These are phyloP conservation scores for Dendrocincla fuliginosa DNA, from an alignment of 2,797 vertebrate genomes.

Conservation along the genomic window DNA sequence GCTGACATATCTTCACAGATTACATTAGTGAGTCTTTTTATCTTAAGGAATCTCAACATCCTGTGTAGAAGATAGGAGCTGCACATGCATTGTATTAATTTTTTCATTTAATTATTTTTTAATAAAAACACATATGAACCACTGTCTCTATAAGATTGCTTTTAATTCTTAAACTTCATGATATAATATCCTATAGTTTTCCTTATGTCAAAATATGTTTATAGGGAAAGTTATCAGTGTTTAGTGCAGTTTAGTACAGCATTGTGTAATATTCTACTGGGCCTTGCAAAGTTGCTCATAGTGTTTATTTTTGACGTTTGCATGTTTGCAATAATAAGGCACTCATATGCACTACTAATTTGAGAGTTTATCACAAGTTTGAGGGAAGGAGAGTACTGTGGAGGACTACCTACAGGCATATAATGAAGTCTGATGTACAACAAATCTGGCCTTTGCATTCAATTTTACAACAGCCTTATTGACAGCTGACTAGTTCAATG, in stretches of 20 bases:
- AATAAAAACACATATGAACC: neutral
- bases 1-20: neutral
- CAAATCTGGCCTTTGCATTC: slow-evolving; percentile 53
- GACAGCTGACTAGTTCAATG: slow-evolving; percentile 62
- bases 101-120: neutral
- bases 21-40: neutral
- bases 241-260: neutral
- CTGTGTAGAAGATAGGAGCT: neutral
- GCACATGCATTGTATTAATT: neutral
- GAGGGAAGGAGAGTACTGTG: neutral
- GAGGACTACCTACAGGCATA: neutral
- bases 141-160: neutral
- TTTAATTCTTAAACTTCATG: neutral
- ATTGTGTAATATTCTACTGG: neutral
- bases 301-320: neutral
- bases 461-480: slow-evolving; percentile 29
- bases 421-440: neutral
- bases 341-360: neutral
- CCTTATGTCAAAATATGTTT: neutral
- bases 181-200: neutral
- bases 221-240: neutral
- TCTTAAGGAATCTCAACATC: neutral
- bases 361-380: neutral
- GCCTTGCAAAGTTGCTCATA: neutral
- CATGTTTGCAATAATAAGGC: neutral